phyloP scores from a whole-genome alignment of 92 coral and sea anemone genomes.

The Epizoanthus scotinus region DNA sequence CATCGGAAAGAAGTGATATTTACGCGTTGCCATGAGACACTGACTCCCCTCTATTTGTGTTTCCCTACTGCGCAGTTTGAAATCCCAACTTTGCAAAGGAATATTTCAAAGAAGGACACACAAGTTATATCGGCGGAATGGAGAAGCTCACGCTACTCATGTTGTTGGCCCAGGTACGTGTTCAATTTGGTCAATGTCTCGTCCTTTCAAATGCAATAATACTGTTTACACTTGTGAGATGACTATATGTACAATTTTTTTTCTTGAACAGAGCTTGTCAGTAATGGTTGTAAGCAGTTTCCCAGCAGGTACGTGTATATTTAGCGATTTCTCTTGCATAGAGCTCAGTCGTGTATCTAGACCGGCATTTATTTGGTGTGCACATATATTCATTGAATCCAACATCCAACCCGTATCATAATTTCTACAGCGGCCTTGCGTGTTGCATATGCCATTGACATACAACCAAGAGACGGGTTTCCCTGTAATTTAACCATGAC shows the following conservation, averaged over 20 bases:
- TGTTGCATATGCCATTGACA: no score
- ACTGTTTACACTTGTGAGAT: no score
- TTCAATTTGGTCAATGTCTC: neutral
- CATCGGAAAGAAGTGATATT: neutral
- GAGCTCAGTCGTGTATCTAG: no score
- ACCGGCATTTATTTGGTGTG: no score
- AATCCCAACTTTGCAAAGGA: neutral
- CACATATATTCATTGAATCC: no score
- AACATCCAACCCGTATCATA: no score
- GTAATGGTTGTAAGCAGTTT: neutral
- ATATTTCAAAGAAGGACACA: neutral
- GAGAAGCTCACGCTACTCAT: slow-evolving; percentile 9
- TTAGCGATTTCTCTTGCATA: neutral
- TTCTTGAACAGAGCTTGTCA: slow-evolving; percentile 1
- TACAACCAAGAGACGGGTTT: no score
- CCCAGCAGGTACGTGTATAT: neutral
- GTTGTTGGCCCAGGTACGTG: slow-evolving; percentile 31
- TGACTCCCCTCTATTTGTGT: neutral
- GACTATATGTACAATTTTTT: no score
- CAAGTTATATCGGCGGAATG: neutral
- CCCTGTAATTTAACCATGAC: no score
- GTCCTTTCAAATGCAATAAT: neutral
- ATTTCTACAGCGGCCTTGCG: no score
- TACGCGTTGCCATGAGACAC: neutral
- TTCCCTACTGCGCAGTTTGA: neutral